Percentiles rank a stretch among this genome's conserved stretches.
Evolutionary conservation across 2,888 invertebrate species (phyloP).

Genomic region (Saturnia japonica): DNA sequence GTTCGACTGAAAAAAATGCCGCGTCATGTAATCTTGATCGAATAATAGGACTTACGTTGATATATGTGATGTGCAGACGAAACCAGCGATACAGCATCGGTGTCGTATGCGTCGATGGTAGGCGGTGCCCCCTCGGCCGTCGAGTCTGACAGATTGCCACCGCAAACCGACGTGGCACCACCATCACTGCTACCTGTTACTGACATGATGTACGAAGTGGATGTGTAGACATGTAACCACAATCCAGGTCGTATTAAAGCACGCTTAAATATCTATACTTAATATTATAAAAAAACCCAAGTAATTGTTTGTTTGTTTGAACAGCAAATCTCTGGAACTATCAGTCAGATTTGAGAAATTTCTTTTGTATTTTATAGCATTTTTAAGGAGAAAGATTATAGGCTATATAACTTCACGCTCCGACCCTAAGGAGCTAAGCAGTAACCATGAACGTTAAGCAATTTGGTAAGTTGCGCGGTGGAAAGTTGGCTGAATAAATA

Average conservation of each 20-base stretch:
- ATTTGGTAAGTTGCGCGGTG: too few species aligned
- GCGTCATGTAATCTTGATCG: background rate
- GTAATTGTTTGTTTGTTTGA: too few species aligned
- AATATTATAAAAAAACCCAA: too few species aligned
- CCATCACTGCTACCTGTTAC: slow-evolving; percentile 88
- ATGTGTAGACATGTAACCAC: background rate
- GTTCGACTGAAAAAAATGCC: background rate
- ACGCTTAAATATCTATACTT: background rate
- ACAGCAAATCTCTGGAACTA: too few species aligned
- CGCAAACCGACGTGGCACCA: slow-evolving; percentile 90
- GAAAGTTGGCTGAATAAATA: too few species aligned
- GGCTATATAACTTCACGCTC: too few species aligned
- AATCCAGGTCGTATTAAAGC: background rate
- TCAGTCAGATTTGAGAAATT: too few species aligned
- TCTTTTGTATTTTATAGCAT: too few species aligned
- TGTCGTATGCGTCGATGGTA: slow-evolving; percentile 85
- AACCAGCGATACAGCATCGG: slow-evolving; percentile 86
- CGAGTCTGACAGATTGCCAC: slow-evolving; percentile 90
- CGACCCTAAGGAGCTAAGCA: too few species aligned
- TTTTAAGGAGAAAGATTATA: too few species aligned
- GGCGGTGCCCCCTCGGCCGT: slow-evolving; percentile 88
- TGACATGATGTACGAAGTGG: slow-evolving; percentile 34
- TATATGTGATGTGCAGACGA: slow-evolving; percentile 88
- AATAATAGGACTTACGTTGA: slow-evolving; percentile 83
- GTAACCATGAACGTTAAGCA: too few species aligned